Percentiles rank a stretch among this genome's conserved stretches.
phyloP scores from a whole-genome alignment of 2,113 vertebrate species.

The Athene cunicularia region DNA sequence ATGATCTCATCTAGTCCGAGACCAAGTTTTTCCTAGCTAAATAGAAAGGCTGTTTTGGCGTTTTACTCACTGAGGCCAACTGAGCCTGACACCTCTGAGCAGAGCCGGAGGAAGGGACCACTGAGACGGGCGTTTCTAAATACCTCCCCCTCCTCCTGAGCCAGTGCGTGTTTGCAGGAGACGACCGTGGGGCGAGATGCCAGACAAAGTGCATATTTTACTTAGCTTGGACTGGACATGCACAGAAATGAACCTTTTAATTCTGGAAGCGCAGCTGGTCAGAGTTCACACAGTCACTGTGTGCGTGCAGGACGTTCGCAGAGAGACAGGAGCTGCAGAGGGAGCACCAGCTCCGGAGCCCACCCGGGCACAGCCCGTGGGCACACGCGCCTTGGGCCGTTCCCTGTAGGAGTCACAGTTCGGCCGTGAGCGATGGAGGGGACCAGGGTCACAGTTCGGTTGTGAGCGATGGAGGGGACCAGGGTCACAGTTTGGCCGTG shows the following conservation, averaged over 20 bases:
- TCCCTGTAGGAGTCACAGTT: background rate
- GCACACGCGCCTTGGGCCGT: accelerated
- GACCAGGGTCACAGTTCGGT: no score
- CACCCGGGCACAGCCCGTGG: accelerated
- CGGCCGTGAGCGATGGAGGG: no score
- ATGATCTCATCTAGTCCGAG: background rate
- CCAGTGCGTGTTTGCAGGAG: accelerated
- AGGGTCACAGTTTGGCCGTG: background rate
- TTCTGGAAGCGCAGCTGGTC: accelerated
- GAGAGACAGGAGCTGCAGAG: background rate
- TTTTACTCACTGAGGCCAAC: background rate
- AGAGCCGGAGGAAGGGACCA: background rate
- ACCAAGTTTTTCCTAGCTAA: background rate
- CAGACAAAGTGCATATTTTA: background rate
- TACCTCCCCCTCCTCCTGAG: background rate
- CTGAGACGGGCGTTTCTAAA: background rate
- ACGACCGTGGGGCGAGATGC: background rate
- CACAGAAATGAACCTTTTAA: background rate
- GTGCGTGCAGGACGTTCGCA: accelerated
- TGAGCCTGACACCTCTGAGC: background rate
- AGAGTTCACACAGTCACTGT: accelerated
- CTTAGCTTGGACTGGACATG: background rate
- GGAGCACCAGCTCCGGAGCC: accelerated
- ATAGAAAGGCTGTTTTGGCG: background rate
- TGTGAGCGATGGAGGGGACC: no score